A percentile compares a stretch with the other conserved stretches of the same genome.
Conservation (phyloP, 2,797 vertebrate genomes). For the Poeciliopsis infans region DNA sequence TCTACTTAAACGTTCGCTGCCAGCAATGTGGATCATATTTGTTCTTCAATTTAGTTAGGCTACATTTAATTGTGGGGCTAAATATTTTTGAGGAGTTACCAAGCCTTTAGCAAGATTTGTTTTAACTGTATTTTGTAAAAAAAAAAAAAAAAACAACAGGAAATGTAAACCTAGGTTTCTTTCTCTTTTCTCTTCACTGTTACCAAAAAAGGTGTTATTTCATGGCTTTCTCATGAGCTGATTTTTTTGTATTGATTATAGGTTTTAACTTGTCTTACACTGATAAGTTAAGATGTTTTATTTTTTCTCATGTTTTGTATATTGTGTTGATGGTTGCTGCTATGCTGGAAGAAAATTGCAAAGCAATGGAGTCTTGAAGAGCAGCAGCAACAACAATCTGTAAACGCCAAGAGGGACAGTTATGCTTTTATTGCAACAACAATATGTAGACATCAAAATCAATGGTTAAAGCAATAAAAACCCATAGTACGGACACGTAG, state of each 20-base stretch:
- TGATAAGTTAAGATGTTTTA: background rate
- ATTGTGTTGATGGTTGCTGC: background rate
- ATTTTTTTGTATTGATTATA: background rate
- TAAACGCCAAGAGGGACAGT: background rate
- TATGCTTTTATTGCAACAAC: conserved; percentile 6
- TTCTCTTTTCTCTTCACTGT: background rate
- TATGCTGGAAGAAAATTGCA: background rate
- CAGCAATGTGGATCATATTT: background rate
- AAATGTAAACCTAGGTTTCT: background rate
- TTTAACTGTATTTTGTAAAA: too few species aligned
- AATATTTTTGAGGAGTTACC: background rate
- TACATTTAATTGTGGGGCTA: background rate
- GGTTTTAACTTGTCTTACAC: background rate
- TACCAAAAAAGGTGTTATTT: background rate
- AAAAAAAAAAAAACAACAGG: background rate
- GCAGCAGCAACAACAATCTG: background rate
- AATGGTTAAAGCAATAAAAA: conserved; percentile 4
- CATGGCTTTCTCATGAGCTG: background rate
- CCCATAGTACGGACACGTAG: background rate
- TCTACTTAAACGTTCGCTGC: background rate
- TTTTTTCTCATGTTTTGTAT: background rate
- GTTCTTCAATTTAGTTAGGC: background rate
- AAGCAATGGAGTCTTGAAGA: background rate
- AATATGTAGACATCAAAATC: conserved; percentile 9
- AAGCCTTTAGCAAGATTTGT: too few species aligned